These are phyloP conservation scores for Dinoponera quadriceps DNA, from an alignment of 1,140 invertebrate species.

Conservation along the genomic window DNA sequence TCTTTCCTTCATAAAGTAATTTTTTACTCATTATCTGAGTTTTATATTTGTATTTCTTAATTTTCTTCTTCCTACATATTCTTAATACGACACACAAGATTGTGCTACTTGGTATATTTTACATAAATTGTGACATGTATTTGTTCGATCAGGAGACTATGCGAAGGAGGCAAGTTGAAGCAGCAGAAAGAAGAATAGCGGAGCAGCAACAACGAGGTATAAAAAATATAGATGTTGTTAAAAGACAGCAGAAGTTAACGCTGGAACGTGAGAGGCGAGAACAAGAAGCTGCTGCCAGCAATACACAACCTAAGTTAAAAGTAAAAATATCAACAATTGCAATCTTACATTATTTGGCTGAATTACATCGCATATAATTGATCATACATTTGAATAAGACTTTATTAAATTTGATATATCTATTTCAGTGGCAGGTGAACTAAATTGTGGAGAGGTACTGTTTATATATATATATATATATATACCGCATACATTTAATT, in stretches of 20 bases:
- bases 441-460: slow-evolving; percentile 46
- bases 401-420: slow-evolving; percentile 4
- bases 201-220: slow-evolving; percentile 86
- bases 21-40: not conserved
- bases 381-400: not conserved
- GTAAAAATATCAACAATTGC: slow-evolving; percentile 55
- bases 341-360: not conserved
- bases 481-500: slow-evolving; percentile 34
- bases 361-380: not conserved
- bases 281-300: slow-evolving; percentile 74
- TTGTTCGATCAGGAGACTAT: slow-evolving; percentile 81
- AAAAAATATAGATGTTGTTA: slow-evolving; percentile 85
- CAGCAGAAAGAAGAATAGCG: slow-evolving; percentile 85
- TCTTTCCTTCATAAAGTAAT: not conserved
- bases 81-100: not conserved
- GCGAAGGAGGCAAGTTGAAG: slow-evolving; percentile 85
- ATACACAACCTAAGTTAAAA: slow-evolving; percentile 67
- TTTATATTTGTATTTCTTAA: not conserved
- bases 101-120: not conserved
- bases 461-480: not conserved
- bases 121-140: not conserved
- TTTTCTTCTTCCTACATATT: not conserved
- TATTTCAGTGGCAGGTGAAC: slow-evolving; percentile 77
- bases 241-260: slow-evolving; percentile 83
- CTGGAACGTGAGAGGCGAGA: slow-evolving; percentile 79